Percentiles rank a stretch among this genome's conserved stretches.
These are phyloP conservation scores for Irena cyanogastra DNA, from an alignment of 2,113 vertebrate genomes.

Conservation along the genomic window DNA sequence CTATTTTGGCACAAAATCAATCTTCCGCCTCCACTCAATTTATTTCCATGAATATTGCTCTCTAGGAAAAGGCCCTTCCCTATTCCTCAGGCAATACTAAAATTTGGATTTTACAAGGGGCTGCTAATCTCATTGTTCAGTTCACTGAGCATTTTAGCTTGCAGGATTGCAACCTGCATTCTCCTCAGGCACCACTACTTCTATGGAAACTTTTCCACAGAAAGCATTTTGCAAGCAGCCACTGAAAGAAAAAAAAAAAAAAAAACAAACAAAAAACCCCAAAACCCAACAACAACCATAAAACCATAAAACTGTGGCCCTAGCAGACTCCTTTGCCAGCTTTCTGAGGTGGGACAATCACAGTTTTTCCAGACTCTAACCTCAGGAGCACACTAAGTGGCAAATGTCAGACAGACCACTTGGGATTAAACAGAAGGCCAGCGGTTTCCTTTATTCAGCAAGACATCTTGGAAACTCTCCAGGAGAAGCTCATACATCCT, in stretches of 20 bases:
- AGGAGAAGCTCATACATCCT: constrained; percentile 1
- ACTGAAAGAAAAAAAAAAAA: background rate
- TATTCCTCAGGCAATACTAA: background rate
- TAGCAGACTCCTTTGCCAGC: background rate
- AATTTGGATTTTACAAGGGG: background rate
- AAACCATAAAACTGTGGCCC: background rate
- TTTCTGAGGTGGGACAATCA: constrained; percentile 21
- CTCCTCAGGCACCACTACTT: background rate
- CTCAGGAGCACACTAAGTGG: background rate
- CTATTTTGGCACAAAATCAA: background rate
- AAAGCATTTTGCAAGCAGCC: background rate
- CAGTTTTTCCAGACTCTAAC: background rate
- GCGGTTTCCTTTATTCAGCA: background rate
- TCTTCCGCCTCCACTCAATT: background rate
- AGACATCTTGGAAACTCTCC: constrained; percentile 19
- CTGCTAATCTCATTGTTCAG: background rate
- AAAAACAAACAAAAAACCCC: background rate
- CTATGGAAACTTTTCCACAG: background rate
- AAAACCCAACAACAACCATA: too few species aligned
- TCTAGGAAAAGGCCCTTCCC: background rate
- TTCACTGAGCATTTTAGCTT: background rate
- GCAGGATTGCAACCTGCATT: background rate
- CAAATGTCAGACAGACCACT: constrained; percentile 34
- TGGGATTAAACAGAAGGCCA: constrained; percentile 18
- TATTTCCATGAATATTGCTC: background rate